phyloP scores from a whole-genome alignment of 2,113 vertebrate genomes.

The Ptilorrhoa leucosticta region DNA sequence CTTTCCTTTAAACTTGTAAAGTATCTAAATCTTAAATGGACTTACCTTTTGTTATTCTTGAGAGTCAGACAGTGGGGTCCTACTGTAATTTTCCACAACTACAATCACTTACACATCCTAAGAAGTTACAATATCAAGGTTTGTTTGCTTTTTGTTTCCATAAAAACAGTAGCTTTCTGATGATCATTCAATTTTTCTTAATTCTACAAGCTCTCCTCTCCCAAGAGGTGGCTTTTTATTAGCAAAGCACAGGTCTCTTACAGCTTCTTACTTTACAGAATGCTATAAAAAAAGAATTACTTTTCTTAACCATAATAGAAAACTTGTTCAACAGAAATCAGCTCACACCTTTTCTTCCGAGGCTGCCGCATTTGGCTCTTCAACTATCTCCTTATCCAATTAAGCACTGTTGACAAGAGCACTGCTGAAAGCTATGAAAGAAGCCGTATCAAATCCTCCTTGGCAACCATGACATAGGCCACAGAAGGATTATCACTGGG shows the following conservation, averaged over 20 bases:
- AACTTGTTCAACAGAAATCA: not conserved
- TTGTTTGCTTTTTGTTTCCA: not conserved
- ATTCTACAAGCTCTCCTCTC: not conserved
- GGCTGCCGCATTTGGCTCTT: not conserved
- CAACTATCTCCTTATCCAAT: not conserved
- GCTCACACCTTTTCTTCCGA: not conserved
- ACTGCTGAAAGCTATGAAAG: not conserved
- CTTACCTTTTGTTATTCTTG: not conserved
- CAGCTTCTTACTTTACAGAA: not conserved
- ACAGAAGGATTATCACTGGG: slow-evolving; percentile 5
- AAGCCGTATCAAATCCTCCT: not conserved
- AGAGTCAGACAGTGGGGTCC: not conserved
- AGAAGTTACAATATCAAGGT: not conserved
- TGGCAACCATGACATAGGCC: not conserved
- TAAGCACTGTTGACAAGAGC: not conserved
- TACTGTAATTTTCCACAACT: not conserved
- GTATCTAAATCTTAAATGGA: not conserved
- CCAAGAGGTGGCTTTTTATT: not conserved
- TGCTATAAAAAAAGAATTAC: not conserved
- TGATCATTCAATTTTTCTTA: not conserved
- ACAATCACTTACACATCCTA: not conserved
- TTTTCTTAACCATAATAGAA: not conserved
- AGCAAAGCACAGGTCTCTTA: not conserved
- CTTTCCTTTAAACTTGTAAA: not conserved
- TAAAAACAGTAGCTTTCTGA: not conserved